Base-by-base conservation (phyloP, 1,140 invertebrate genomes). In the Drosophila sulfurigaster region DNA sequence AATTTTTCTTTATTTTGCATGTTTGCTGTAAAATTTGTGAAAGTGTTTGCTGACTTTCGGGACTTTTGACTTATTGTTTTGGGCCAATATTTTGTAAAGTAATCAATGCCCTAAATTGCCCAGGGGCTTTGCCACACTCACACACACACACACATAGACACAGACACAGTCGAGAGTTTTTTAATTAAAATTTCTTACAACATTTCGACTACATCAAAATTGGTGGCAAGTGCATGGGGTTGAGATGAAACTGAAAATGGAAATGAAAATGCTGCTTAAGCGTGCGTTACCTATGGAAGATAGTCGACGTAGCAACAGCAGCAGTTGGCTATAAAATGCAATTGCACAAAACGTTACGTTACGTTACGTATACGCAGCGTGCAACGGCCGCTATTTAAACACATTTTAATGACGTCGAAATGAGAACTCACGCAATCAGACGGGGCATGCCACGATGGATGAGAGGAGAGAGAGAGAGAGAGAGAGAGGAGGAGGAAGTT, bases 171-270 rank as follows among this genome's bases (percentile, higher is more conserved):
- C 46, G 25, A 49, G 52, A 62, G 46, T 52, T 58, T 73, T 73
- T 88, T 89, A 85, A 88, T 88, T 89, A 89, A 89, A 89, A 81
- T 89, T 81, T 65, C 63, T 75, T 89, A 41, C 58, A 67, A 65
- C 52, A 83, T 72, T 77, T 51, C 8, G 62, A 51, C 20, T 57
- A 38, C 70, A 62, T 74, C 56, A 72, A 78, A 82, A 72, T 54
- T 78, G 59, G 78, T 82, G 73, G 57, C 56, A 63, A 45, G 59
- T 49, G 72, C 60, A 58, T 46, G 59, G 59, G 63, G 65, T 16
- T 58, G 15, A 46, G 65, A 74, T 72, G 59, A 46, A 60, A 71
- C 79, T 63, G 46, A 32, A 49, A 75, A 48, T 60, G 20, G 20
- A 25, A 25, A 25, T 32, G 59, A 43, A 67, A 59, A 46, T 68